Conservation (phyloP, 1,140 invertebrate genomes). For the Heliconius congener region DNA sequence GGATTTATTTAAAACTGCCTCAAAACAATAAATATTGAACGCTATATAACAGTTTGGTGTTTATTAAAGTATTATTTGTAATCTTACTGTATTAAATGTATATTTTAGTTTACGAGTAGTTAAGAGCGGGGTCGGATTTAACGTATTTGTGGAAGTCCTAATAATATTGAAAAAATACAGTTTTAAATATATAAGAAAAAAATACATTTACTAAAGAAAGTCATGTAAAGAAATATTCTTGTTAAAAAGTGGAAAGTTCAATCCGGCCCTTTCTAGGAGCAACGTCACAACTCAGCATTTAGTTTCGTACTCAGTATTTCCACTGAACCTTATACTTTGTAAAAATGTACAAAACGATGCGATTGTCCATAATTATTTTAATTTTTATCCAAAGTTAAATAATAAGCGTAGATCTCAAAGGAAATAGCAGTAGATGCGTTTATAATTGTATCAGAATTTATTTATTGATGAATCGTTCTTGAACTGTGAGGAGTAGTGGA, state of each 20-base stretch:
- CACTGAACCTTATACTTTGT: constrained; percentile 66
- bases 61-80: constrained; percentile 64
- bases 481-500: constrained; percentile 38
- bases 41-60: constrained; percentile 47
- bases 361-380: constrained; percentile 75
- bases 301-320: constrained; percentile 62
- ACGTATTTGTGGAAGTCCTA: neutral
- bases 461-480: constrained; percentile 68
- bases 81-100: constrained; percentile 60
- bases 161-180: neutral
- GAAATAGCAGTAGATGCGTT: constrained; percentile 53
- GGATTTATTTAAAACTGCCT: constrained; percentile 30
- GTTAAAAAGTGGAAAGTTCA: neutral
- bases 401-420: constrained; percentile 79
- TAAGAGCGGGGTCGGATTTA: constrained; percentile 45
- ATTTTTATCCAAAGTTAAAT: constrained; percentile 80
- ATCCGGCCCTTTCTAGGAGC: constrained; percentile 18
- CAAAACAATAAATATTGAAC: constrained; percentile 53
- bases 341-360: constrained; percentile 77
- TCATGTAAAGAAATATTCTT: neutral
- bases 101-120: constrained; percentile 46
- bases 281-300: constrained; percentile 69
- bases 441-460: constrained; percentile 74
- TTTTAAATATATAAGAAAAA: neutral
- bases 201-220: neutral